phyloP scores from a whole-genome alignment of 2,113 vertebrate genomes.

The Nothoprocta perdicaria region DNA sequence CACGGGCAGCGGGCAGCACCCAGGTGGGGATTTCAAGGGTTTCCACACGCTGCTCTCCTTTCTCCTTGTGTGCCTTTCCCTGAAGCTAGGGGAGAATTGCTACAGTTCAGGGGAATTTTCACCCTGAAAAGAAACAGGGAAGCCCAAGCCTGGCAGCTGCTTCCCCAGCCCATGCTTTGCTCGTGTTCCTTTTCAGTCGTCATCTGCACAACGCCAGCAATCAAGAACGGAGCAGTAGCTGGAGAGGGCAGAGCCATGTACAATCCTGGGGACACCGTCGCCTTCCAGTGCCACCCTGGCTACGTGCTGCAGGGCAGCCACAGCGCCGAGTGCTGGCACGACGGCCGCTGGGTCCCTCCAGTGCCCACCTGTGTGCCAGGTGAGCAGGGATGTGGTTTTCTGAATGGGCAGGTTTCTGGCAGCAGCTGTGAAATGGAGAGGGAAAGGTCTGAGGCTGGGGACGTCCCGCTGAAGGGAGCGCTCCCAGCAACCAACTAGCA shows the following conservation, averaged over 20 bases:
- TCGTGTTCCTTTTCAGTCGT: not conserved
- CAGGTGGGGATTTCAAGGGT: not conserved
- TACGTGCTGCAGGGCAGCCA: not conserved
- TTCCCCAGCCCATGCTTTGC: not conserved
- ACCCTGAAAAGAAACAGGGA: fast-evolving
- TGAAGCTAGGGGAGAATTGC: no score
- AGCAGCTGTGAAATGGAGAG: no score
- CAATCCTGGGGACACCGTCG: not conserved
- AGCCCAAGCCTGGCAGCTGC: fast-evolving
- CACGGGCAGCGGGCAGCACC: not conserved
- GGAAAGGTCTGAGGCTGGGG: no score
- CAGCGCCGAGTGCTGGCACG: not conserved
- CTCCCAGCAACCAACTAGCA: no score
- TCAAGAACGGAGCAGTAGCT: not conserved
- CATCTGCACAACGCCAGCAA: slow-evolving; percentile 25
- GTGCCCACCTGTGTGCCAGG: slow-evolving; percentile 29
- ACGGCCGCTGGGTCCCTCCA: not conserved
- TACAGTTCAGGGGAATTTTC: not conserved
- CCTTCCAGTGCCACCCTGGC: slow-evolving; percentile 32
- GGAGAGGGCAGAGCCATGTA: not conserved
- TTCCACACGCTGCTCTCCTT: no score
- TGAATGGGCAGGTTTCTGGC: no score
- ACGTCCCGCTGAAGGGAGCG: no score
- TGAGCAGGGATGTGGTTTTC: not conserved
- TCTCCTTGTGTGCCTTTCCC: no score